Conservation (phyloP, 1,140 invertebrate genomes). For the Sarcophaga bullata region DNA sequence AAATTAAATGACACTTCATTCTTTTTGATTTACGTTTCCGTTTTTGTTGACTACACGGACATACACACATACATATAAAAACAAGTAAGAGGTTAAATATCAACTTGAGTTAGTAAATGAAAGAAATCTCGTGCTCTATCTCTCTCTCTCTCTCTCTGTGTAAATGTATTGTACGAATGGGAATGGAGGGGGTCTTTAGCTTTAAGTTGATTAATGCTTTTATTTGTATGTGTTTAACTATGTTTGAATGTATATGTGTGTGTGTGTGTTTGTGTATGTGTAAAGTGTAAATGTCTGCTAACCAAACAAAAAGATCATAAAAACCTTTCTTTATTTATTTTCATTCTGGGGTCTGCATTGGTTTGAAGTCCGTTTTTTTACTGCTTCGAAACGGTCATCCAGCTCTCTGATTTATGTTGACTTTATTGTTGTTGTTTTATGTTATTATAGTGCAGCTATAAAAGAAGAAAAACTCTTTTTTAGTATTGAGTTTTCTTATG, state of each 20-base stretch:
- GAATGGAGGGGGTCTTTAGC: neutral
- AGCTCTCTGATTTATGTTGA: slow-evolving; percentile 3
- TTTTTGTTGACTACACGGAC: slow-evolving; percentile 22
- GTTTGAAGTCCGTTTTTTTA: neutral
- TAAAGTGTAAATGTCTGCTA: neutral
- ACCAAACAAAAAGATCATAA: slow-evolving; percentile 17
- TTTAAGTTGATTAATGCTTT: neutral
- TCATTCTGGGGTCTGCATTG: neutral
- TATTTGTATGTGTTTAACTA: neutral
- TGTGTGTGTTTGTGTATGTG: neutral
- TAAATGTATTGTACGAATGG: neutral
- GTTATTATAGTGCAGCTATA: neutral
- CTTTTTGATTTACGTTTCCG: slow-evolving; percentile 61
- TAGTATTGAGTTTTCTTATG: neutral
- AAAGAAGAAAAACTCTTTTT: neutral
- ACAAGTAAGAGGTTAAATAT: neutral
- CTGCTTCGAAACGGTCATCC: slow-evolving; percentile 4
- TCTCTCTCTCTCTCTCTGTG: too few relatives aligned
- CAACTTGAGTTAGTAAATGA: too few relatives aligned
- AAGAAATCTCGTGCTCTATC: too few relatives aligned
- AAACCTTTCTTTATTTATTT: slow-evolving; percentile 18
- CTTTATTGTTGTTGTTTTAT: slow-evolving; percentile 38
- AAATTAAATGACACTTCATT: slow-evolving; percentile 66
- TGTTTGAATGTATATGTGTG: neutral
- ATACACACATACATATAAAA: neutral